A percentile compares a stretch with the other conserved stretches of the same genome.
Evolutionary conservation across 2,888 invertebrate genomes (phyloP).

Genomic region (Tetrapedia diversipes): DNA sequence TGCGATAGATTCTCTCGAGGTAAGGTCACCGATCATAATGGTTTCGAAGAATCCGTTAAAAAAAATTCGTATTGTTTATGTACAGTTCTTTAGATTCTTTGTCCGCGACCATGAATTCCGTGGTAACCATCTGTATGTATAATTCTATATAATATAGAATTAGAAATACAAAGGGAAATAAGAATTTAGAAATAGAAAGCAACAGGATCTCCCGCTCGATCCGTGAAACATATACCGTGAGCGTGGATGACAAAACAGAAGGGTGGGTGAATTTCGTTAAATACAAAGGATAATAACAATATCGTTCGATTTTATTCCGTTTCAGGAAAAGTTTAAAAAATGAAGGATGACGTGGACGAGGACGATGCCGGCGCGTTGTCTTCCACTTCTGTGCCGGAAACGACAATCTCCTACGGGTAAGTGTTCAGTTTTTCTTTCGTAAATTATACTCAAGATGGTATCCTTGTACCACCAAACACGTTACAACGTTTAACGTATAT

Average conservation of each 20-base stretch:
- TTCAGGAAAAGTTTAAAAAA: conserved; percentile 66
- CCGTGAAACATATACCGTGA: too few relatives aligned
- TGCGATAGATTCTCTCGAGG: not conserved
- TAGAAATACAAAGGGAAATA: too few relatives aligned
- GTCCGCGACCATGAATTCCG: not conserved
- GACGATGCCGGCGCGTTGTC: conserved; percentile 71
- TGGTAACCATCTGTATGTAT: too few relatives aligned
- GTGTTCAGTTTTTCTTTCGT: conserved; percentile 28
- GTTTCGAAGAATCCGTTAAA: not conserved
- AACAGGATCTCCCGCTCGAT: not conserved
- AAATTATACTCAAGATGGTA: not conserved
- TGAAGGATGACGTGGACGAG: conserved; percentile 77
- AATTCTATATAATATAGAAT: too few relatives aligned
- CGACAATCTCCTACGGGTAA: conserved; percentile 69
- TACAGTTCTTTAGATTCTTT: conserved; percentile 1
- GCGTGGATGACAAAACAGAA: not conserved
- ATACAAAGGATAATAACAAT: not conserved
- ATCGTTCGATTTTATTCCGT: not conserved
- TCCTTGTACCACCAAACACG: not conserved
- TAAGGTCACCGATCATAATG: not conserved
- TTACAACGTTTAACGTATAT: not conserved
- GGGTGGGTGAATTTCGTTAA: not conserved
- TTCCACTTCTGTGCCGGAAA: conserved; percentile 68
- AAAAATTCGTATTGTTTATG: not conserved
- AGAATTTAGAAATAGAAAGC: too few relatives aligned